These are phyloP conservation scores for Oscheius sp. DNA, from an alignment of 2,888 invertebrate genomes.

Conservation along the genomic window DNA sequence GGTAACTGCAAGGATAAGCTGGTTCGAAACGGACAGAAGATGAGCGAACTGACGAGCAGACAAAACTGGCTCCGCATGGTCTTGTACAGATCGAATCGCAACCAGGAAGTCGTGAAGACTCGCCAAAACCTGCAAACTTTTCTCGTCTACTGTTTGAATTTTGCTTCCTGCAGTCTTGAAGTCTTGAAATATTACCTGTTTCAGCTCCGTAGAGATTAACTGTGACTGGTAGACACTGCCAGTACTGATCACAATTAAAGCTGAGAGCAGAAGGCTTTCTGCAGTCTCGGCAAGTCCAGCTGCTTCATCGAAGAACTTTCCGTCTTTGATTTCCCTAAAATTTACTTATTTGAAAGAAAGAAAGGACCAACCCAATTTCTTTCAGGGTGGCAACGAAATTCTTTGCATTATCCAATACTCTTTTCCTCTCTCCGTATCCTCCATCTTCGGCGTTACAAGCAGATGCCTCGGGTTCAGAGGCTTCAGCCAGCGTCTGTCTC, in stretches of 20 bases:
- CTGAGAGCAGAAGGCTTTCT: constrained; percentile 18
- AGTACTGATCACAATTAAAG: constrained; percentile 24
- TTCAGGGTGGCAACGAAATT: not conserved
- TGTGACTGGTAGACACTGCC: constrained; percentile 33
- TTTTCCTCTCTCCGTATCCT: constrained; percentile 28
- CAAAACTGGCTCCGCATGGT: not conserved
- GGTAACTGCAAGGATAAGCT: constrained; percentile 31
- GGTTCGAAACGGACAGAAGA: constrained; percentile 30
- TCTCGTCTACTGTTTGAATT: not conserved
- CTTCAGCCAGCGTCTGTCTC: constrained; percentile 9
- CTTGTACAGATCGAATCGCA: not conserved
- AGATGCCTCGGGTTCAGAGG: constrained; percentile 13
- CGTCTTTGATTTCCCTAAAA: constrained; percentile 21
- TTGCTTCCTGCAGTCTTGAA: no score
- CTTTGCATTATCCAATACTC: constrained; percentile 12
- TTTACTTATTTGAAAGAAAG: not conserved
- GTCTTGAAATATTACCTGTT: constrained; percentile 31
- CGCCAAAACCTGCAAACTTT: not conserved
- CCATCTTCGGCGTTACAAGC: constrained; percentile 25
- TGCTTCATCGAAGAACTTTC: constrained; percentile 6
- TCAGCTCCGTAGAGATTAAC: constrained; percentile 27
- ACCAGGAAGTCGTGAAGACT: not conserved
- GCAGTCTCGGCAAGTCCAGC: constrained; percentile 29
- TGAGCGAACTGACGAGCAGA: constrained; percentile 13
- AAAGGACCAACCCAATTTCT: constrained; percentile 7